Base-by-base conservation (phyloP, 2,888 invertebrate genomes). In the Perizoma flavofasciatum region DNA sequence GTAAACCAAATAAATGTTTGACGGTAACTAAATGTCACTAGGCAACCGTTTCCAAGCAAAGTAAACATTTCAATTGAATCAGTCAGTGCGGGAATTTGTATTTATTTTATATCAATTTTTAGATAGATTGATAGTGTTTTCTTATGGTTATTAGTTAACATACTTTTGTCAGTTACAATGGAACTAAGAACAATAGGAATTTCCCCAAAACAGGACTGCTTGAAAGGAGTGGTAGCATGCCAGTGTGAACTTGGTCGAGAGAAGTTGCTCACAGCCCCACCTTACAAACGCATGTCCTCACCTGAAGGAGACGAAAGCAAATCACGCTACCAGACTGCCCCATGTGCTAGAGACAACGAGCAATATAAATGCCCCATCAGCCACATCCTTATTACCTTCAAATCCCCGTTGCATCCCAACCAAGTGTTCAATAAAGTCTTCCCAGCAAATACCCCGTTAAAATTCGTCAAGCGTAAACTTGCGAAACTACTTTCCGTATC, bases 241-340 rank as follows among this genome's bases (percentile, higher is more conserved):
- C 92, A 92, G 65, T 92, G 92, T 62, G 89, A 89, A 67, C 65
- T 92, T 65, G 92, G 92, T 60, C 86, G 89, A 61, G 89, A 92
- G 63, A 91, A 90, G 69, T 65, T 92, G 59, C 78, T 90, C 1
- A 89, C 90, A 33, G 92, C 92, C 39, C 91, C 92, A 46, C 85
- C 89, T 40, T 85, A 86, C 69, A 83, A 79, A 63, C 78, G 77
- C 5, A 53, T 73, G n/a, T 61, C 70, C 5, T 71, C 74, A 6
- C 65, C 78, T 1, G 64, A 69, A 22, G 78, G 72, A 1, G 85
- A 85, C 40, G 86, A 85, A 34, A 66, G 64, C 34, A 81, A 78
- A 59, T 78, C 82, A 2, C 79, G 90, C 43, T 77, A 80, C 64
- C 78, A 74, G 34, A 90, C 90, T 5, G 92, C 92, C 3, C 88